Evolutionary conservation across 2,797 vertebrate genomes (phyloP).

Genomic region (Sebastes paucispinis): DNA sequence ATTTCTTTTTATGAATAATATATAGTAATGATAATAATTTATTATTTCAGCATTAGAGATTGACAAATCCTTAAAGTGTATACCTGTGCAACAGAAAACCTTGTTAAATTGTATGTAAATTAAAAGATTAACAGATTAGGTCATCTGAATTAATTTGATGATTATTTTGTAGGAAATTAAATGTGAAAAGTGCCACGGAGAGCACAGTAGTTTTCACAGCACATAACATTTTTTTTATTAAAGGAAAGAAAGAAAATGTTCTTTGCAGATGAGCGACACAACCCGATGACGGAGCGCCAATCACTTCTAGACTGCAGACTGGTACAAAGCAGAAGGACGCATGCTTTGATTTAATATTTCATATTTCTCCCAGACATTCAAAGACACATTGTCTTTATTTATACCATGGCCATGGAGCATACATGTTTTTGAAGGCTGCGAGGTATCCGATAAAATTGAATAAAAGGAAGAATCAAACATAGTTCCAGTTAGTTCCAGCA

Average conservation of each 20-base stretch:
- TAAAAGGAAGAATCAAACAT: neutral
- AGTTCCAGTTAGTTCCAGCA: neutral
- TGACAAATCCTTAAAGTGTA: neutral
- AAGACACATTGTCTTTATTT: neutral
- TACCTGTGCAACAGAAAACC: neutral
- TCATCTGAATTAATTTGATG: neutral
- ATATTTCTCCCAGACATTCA: neutral
- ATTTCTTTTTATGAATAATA: neutral
- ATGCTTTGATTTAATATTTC: slow-evolving; percentile 2
- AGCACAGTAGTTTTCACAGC: neutral
- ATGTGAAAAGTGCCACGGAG: neutral
- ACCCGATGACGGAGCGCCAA: neutral
- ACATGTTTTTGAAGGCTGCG: neutral
- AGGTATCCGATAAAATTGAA: neutral
- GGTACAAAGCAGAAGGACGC: neutral
- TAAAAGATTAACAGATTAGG: neutral
- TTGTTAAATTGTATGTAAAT: neutral
- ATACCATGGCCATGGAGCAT: neutral
- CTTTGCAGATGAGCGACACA: neutral
- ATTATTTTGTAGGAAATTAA: neutral
- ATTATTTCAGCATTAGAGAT: neutral
- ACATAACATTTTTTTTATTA: neutral
- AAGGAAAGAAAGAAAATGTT: neutral
- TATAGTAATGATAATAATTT: neutral
- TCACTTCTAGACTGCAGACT: neutral